phyloP scores from a whole-genome alignment of 2,113 vertebrate species.

The Lonchura striata region DNA sequence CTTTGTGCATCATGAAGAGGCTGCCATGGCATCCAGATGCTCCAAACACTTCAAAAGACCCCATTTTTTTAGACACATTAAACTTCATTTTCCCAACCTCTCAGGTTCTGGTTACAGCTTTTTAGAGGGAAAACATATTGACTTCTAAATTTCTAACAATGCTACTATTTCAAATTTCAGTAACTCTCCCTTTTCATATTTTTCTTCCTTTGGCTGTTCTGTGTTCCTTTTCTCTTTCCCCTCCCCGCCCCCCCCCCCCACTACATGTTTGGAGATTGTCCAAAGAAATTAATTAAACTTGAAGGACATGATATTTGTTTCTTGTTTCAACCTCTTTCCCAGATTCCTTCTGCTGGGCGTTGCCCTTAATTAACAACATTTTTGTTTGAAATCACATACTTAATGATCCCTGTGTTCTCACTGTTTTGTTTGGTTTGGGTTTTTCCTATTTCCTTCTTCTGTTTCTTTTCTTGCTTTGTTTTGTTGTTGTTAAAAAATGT shows the following conservation, averaged over 20 bases:
- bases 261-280: conserved; percentile 8
- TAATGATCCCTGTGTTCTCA: conserved; percentile 51
- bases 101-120: conserved; percentile 16
- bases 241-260: accelerated
- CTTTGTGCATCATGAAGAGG: background rate
- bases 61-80: background rate
- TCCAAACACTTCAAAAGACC: background rate
- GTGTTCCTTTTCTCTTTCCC: background rate
- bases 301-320: conserved; percentile 59
- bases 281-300: conserved; percentile 56
- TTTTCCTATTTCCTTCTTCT: conserved; percentile 62
- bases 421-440: conserved; percentile 32
- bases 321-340: conserved; percentile 57
- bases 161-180: background rate
- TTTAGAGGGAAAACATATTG: background rate
- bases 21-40: background rate
- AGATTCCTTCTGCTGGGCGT: conserved; percentile 56
- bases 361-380: conserved; percentile 70
- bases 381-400: conserved; percentile 61
- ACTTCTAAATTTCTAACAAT: conserved; percentile 13
- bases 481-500: conserved; percentile 42
- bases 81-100: conserved; percentile 40
- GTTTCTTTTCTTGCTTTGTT: background rate
- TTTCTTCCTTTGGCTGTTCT: background rate
- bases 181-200: background rate